These are phyloP conservation scores for Myotis findleyi DNA, from an alignment of 2,797 vertebrate species.

Conservation along the genomic window DNA sequence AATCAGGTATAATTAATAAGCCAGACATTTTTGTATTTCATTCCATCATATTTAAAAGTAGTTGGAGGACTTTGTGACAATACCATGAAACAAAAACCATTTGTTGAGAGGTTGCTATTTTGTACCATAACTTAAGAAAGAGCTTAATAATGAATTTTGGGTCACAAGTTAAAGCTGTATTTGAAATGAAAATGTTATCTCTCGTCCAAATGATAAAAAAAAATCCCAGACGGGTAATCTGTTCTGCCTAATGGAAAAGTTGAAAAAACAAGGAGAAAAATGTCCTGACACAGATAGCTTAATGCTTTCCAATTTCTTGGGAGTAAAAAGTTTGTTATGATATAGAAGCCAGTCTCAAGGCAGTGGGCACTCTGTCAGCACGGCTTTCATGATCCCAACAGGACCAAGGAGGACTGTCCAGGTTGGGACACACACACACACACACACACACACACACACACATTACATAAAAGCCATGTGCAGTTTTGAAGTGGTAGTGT, in stretches of 20 bases:
- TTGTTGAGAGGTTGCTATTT: conserved; percentile 19
- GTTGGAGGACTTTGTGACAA: not conserved
- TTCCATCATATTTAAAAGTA: conserved; percentile 48
- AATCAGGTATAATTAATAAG: not conserved
- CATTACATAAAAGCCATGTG: not conserved
- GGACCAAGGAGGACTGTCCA: not conserved
- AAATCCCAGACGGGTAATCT: conserved; percentile 50
- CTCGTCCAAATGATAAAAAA: conserved; percentile 54
- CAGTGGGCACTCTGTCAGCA: not conserved
- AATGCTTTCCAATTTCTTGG: conserved; percentile 60
- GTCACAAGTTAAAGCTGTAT: conserved; percentile 60
- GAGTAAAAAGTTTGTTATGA: conserved; percentile 63
- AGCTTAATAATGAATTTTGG: conserved; percentile 64
- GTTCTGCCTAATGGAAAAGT: conserved; percentile 70
- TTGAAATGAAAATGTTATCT: conserved; percentile 71
- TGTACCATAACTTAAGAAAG: conserved; percentile 38
- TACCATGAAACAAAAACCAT: not conserved
- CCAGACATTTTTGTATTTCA: conserved; percentile 28
- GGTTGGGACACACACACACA: not conserved
- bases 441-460: not conserved
- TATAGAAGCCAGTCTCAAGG: conserved; percentile 26
- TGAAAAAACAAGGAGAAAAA: conserved; percentile 58
- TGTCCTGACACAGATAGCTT: conserved; percentile 64
- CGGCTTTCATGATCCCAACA: not conserved
- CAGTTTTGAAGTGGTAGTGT: not conserved